These are phyloP conservation scores for Loripinus fragilis DNA, from an alignment of 2,888 invertebrate genomes.

Conservation along the genomic window DNA sequence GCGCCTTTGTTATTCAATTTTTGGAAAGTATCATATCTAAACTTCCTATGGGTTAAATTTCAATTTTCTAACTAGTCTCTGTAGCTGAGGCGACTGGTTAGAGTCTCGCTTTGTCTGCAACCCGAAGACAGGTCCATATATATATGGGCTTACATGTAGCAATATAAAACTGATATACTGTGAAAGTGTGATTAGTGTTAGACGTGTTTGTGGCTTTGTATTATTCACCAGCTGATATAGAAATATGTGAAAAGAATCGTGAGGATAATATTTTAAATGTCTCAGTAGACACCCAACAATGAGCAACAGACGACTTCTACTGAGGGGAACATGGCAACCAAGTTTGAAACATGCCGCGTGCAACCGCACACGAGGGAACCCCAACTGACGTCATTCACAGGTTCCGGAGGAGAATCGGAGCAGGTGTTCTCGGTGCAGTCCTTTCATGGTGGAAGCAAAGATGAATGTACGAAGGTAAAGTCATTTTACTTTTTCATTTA, in stretches of 20 bases:
- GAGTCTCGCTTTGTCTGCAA: no score
- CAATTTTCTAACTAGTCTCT: no score
- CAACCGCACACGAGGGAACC: slow-evolving; percentile 37
- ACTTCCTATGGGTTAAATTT: no score
- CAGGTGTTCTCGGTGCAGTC: not conserved
- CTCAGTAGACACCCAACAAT: not conserved
- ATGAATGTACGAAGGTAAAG: slow-evolving; percentile 48
- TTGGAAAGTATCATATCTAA: no score
- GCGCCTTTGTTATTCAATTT: no score
- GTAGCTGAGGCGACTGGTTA: no score
- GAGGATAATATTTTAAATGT: not conserved
- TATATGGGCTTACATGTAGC: no score
- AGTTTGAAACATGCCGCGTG: slow-evolving; percentile 39
- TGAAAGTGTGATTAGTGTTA: no score
- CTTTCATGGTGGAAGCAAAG: slow-evolving; percentile 11
- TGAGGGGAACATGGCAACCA: slow-evolving; percentile 37
- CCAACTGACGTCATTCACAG: slow-evolving; percentile 51
- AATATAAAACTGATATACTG: no score
- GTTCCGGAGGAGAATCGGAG: slow-evolving; percentile 29
- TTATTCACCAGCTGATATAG: not conserved
- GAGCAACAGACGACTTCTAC: not conserved
- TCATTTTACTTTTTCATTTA: no score
- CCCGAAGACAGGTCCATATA: no score
- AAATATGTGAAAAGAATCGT: not conserved
- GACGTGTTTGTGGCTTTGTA: not conserved